A percentile compares a stretch with the other conserved stretches of the same genome.
These are phyloP conservation scores for Drosophila ogumai DNA, from an alignment of 1,140 invertebrate genomes.

Conservation along the genomic window DNA sequence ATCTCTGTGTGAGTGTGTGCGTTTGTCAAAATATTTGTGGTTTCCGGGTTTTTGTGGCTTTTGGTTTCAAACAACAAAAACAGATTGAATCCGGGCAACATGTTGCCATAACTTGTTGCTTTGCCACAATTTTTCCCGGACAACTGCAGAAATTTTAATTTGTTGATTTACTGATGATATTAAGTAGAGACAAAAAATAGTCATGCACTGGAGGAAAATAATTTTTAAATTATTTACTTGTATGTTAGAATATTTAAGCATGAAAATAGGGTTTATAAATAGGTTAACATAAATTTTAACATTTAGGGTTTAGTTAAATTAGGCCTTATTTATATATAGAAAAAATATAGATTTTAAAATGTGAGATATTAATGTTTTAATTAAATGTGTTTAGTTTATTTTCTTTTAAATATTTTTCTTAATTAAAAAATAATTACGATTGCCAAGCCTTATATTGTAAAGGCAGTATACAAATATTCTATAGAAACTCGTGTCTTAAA, in stretches of 20 bases:
- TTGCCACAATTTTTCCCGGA: conserved; percentile 26
- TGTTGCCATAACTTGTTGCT: conserved; percentile 66
- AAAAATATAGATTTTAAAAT: no score
- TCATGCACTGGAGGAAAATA: conserved; percentile 6
- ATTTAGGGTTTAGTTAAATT: background rate
- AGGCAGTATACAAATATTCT: no score
- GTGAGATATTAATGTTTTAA: background rate
- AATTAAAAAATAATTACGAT: no score
- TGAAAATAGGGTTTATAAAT: background rate
- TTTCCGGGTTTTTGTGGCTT: conserved; percentile 77
- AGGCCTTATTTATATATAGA: no score
- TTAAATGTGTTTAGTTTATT: no score
- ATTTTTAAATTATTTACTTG: no score
- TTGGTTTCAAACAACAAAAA: conserved; percentile 40
- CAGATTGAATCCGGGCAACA: conserved; percentile 54
- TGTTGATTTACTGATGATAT: conserved; percentile 75
- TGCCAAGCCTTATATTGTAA: no score
- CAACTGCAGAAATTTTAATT: conserved; percentile 71
- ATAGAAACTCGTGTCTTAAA: background rate
- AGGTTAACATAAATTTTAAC: background rate
- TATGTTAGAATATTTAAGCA: background rate
- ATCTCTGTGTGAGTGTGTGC: conserved; percentile 22
- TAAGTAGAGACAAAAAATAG: conserved; percentile 25
- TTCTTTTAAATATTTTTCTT: no score
- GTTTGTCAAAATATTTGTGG: conserved; percentile 78